A percentile compares a stretch with the other conserved stretches of the same genome.
Conservation (phyloP, 2,888 invertebrate genomes). For the Erebia epiphron region DNA sequence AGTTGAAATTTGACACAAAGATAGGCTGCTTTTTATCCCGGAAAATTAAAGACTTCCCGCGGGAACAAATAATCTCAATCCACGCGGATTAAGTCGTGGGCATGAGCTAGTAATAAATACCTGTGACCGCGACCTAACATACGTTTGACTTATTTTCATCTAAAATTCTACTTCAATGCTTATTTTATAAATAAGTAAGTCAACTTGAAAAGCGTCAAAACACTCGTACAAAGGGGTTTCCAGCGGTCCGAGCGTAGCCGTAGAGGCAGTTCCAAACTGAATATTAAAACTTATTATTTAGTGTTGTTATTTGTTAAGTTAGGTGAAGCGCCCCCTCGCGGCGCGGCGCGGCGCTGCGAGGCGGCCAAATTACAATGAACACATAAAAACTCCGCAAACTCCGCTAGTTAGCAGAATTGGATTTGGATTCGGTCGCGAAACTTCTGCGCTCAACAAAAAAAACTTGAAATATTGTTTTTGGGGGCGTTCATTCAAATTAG, state of each 20-base stretch:
- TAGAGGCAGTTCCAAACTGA: background rate
- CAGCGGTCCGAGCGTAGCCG: background rate
- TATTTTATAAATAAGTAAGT: background rate
- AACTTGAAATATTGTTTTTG: conserved; percentile 36
- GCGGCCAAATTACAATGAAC: conserved; percentile 47
- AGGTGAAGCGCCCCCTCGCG: conserved; percentile 11
- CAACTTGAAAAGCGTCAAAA: background rate
- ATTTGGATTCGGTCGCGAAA: conserved; percentile 49
- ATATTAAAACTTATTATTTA: conserved; percentile 17
- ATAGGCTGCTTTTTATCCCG: too few relatives aligned
- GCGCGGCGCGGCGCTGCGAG: conserved; percentile 18
- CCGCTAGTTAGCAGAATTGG: conserved; percentile 54
- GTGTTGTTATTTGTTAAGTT: conserved; percentile 10
- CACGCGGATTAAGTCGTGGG: background rate
- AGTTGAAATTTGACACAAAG: too few relatives aligned
- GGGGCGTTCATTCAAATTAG: conserved; percentile 36
- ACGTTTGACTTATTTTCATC: too few relatives aligned
- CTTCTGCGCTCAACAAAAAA: conserved; percentile 34
- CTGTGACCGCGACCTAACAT: background rate
- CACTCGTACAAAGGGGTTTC: background rate
- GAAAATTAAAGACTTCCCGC: background rate
- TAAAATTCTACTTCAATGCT: too few relatives aligned
- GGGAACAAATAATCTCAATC: background rate
- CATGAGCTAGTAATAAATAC: background rate
- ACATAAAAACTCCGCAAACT: conserved; percentile 51